A percentile compares a stretch with the other conserved stretches of the same genome.
Conservation (phyloP, 2,888 invertebrate genomes). For the Augiades crinisus region DNA sequence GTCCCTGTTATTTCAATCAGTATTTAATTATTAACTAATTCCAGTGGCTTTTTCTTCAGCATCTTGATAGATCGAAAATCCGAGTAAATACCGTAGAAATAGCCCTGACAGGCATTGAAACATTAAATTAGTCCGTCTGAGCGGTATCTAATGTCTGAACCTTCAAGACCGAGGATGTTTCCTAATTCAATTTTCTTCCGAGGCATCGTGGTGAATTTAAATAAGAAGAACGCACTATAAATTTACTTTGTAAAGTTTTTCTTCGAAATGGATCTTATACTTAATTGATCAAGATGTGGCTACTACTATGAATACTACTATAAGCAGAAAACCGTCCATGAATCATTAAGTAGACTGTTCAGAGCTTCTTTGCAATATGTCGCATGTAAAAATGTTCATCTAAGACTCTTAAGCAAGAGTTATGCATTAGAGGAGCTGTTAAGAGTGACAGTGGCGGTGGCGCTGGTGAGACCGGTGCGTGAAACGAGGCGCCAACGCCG, state of each 20-base stretch:
- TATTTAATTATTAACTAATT: not conserved
- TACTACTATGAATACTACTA: no score
- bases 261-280: no score
- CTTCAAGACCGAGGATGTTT: slow-evolving; percentile 5
- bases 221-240: not conserved
- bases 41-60: not conserved
- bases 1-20: not conserved
- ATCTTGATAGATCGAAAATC: not conserved
- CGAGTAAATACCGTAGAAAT: slow-evolving; percentile 8
- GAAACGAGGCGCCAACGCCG: slow-evolving; percentile 61
- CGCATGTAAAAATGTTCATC: no score
- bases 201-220: not conserved
- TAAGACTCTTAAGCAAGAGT: slow-evolving; percentile 25
- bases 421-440: slow-evolving; percentile 18
- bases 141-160: slow-evolving; percentile 6
- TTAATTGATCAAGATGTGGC: no score
- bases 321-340: no score
- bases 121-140: slow-evolving; percentile 15
- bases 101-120: slow-evolving; percentile 6
- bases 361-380: no score
- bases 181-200: slow-evolving; percentile 8
- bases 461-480: slow-evolving; percentile 44
- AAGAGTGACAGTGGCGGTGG: slow-evolving; percentile 30
- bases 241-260: not conserved
- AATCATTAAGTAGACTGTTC: no score